Conservation (phyloP, 2,888 invertebrate genomes). For the Deroplatys truncata region DNA sequence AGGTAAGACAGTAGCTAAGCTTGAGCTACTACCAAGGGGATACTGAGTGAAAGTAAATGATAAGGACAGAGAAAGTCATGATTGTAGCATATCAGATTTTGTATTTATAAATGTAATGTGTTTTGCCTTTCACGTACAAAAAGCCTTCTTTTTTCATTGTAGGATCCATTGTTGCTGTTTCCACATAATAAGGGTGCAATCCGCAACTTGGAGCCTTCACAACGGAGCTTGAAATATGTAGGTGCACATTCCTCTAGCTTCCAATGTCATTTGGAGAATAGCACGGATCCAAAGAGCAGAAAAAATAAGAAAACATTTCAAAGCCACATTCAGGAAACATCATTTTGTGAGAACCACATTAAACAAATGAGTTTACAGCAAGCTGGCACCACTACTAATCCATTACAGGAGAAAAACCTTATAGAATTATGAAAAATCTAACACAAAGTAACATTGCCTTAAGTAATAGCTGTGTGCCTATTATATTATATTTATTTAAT, state of each 20-base stretch:
- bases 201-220: slow-evolving; percentile 38
- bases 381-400: not conserved
- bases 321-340: slow-evolving; percentile 16
- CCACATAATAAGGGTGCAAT: slow-evolving; percentile 57
- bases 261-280: slow-evolving; percentile 19
- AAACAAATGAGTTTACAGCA: not conserved
- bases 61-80: too few species aligned
- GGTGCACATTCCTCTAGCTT: slow-evolving; percentile 22
- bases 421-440: slow-evolving; percentile 13
- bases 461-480: not conserved
- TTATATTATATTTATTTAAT: not conserved
- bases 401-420: slow-evolving; percentile 8
- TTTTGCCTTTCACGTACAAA: not conserved
- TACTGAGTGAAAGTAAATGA: too few species aligned
- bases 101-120: not conserved
- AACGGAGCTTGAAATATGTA: slow-evolving; percentile 4
- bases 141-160: slow-evolving; percentile 14
- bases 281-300: not conserved
- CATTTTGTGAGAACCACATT: not conserved
- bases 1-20: too few species aligned
- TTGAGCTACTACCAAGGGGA: too few species aligned
- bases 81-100: not conserved
- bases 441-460: not conserved
- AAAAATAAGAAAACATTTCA: not conserved
- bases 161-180: slow-evolving; percentile 54